Conservation (phyloP, 2,113 vertebrate genomes). For the Tympanuchus pallidicinctus region DNA sequence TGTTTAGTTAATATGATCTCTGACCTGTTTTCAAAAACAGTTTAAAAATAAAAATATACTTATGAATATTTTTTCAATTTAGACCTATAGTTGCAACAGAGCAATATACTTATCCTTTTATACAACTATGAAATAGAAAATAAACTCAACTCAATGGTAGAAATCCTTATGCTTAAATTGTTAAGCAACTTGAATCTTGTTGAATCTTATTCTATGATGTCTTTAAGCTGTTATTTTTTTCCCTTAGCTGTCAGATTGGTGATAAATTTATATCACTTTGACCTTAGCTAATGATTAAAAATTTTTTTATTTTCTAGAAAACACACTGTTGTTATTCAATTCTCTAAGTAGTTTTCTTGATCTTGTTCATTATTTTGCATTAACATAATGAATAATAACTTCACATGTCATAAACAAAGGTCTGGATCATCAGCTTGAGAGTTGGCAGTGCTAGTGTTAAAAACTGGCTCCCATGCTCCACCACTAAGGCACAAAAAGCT, state of each 20-base stretch:
- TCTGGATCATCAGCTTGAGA: neutral
- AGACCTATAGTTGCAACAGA: neutral
- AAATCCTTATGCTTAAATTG: neutral
- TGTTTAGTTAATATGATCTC: neutral
- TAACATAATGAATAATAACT: neutral
- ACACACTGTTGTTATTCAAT: conserved; percentile 24
- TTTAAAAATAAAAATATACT: neutral
- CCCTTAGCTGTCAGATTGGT: neutral
- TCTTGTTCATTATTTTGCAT: conserved; percentile 12
- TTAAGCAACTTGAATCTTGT: neutral
- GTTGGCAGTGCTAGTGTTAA: conserved; percentile 4
- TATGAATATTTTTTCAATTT: neutral
- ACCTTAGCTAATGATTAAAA: conserved; percentile 7
- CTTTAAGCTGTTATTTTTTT: neutral
- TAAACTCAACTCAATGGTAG: neutral
- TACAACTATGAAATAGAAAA: neutral
- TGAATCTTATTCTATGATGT: neutral
- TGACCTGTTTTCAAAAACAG: neutral
- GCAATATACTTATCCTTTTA: neutral
- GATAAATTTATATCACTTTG: neutral
- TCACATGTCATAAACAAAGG: neutral
- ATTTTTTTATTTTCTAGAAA: conserved; percentile 28
- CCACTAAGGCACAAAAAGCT: neutral
- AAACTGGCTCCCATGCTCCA: neutral
- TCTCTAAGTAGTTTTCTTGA: neutral